A percentile compares a stretch with the other conserved stretches of the same genome.
These are phyloP conservation scores for Lichenostomus cassidix DNA, from an alignment of 2,113 vertebrate species.

Conservation along the genomic window DNA sequence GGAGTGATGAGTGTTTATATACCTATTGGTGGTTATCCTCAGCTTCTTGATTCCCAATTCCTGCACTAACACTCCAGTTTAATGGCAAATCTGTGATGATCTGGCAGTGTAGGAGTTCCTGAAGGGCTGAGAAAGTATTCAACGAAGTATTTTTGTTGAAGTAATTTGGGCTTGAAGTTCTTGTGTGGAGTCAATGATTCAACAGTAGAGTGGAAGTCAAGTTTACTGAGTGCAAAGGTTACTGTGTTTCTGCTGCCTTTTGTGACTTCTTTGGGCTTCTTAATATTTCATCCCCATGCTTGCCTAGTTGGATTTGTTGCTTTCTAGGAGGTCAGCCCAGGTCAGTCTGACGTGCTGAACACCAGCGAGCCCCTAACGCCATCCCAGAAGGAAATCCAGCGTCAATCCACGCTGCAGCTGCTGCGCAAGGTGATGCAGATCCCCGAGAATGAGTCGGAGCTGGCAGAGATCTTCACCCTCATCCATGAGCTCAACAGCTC, in stretches of 20 bases:
- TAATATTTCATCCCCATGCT: neutral
- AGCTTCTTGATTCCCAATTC: neutral
- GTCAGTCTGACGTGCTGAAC: constrained; percentile 72
- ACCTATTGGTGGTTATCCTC: neutral
- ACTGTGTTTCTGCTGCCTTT: neutral
- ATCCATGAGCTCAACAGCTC: constrained; percentile 93
- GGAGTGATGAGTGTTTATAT: neutral
- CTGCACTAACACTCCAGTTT: neutral
- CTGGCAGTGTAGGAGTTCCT: neutral
- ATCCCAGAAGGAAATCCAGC: constrained; percentile 86
- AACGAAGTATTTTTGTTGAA: neutral
- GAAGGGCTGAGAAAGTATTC: neutral
- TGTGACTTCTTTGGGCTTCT: neutral
- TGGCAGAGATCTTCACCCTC: constrained; percentile 86
- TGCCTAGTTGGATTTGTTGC: neutral
- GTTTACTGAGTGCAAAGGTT: neutral
- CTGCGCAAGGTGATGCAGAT: constrained; percentile 89
- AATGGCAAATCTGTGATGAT: neutral
- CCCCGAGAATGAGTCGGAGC: constrained; percentile 89
- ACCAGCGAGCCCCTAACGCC: constrained; percentile 78
- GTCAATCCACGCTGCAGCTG: constrained; percentile 88
- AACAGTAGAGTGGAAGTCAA: neutral
- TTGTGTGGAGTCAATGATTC: neutral
- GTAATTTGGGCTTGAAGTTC: neutral
- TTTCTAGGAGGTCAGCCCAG: constrained; percentile 67